Percentiles rank a stretch among this genome's conserved stretches.
Conservation (phyloP, 2,888 invertebrate species). For the Nemurella pictetii region DNA sequence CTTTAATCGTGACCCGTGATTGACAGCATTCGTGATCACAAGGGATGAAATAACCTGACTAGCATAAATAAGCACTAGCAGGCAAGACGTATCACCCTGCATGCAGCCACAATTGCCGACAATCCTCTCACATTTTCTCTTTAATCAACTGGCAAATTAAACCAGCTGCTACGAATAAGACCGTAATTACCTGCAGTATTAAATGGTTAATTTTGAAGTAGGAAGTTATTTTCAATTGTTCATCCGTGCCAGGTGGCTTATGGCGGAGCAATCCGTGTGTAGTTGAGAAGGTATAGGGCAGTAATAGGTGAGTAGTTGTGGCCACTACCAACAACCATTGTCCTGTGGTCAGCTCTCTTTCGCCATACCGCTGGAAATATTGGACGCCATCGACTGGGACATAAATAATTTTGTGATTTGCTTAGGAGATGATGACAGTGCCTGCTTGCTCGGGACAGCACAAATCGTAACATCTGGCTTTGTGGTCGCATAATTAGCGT, state of each 20-base stretch:
- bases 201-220: neutral
- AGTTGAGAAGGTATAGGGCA: neutral
- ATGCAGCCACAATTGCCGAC: neutral
- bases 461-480: no score
- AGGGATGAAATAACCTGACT: neutral
- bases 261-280: no score
- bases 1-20: neutral
- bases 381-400: no score
- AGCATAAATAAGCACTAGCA: neutral
- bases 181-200: neutral
- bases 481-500: no score
- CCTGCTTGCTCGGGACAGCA: no score
- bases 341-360: no score
- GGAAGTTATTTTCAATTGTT: neutral
- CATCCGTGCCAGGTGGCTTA: neutral
- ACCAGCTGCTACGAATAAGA: neutral
- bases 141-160: neutral
- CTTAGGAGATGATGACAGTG: no score
- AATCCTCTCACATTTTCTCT: neutral
- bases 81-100: neutral
- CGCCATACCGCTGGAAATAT: no score
- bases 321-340: no score
- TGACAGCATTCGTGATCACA: neutral
- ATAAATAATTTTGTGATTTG: no score
- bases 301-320: neutral